phyloP scores from a whole-genome alignment of 1,140 invertebrate species.

The Atta colombica region DNA sequence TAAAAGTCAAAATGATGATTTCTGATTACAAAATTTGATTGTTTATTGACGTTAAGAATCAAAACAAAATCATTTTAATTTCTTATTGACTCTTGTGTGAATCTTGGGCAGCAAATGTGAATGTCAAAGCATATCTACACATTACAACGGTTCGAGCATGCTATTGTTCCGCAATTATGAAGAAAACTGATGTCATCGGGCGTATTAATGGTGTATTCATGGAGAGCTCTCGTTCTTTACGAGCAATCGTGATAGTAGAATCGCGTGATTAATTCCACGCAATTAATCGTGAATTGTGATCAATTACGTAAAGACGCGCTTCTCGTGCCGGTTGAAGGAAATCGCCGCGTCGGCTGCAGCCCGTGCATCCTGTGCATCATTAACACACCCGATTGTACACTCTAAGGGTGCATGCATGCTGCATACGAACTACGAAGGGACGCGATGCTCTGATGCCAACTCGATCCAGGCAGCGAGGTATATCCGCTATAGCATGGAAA shows the following conservation, averaged over 20 bases:
- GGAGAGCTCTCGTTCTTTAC: neutral
- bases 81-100: too few relatives aligned
- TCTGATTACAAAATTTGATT: too few relatives aligned
- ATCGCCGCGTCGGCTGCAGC: neutral
- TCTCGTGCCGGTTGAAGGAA: neutral
- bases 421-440: neutral
- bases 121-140: neutral
- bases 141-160: neutral
- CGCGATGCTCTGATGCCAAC: neutral
- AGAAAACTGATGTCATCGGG: neutral
- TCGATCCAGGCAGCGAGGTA: neutral
- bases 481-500: neutral
- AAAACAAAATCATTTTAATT: too few relatives aligned
- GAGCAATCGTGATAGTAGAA: neutral
- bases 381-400: neutral
- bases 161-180: slow-evolving; percentile 3
- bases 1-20: too few relatives aligned
- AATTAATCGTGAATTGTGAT: neutral
- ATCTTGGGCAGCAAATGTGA: neutral
- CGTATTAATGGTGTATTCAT: neutral
- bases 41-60: too few relatives aligned
- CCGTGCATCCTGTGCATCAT: neutral
- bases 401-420: neutral
- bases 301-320: neutral
- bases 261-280: neutral